Evolutionary conservation across 2,888 invertebrate genomes (phyloP).

Genomic region (Cerastis leucographa): DNA sequence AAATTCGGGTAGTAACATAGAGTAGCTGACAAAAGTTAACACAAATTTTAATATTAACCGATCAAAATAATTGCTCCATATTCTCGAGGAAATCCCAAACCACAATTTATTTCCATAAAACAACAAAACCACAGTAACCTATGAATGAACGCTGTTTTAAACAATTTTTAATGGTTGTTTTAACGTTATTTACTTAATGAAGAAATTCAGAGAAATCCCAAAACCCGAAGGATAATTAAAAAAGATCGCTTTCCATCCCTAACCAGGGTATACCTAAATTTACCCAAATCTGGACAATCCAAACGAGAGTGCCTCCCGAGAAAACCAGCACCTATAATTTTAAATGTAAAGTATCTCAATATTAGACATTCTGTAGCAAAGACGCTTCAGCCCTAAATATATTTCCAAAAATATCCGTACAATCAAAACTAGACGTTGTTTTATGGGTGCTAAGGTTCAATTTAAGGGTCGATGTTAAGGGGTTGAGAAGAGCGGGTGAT

Average conservation of each 20-base stretch:
- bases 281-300: constrained; percentile 57
- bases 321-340: constrained; percentile 76
- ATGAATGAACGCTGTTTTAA: too few relatives aligned
- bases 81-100: neutral
- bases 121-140: neutral
- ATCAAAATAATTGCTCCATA: neutral
- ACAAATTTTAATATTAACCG: neutral
- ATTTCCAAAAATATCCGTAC: constrained; percentile 52
- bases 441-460: constrained; percentile 56
- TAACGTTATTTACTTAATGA: neutral
- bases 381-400: constrained; percentile 69
- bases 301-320: constrained; percentile 43
- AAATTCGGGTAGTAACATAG: neutral
- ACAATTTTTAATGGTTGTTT: neutral
- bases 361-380: constrained; percentile 72
- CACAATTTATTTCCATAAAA: neutral
- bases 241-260: constrained; percentile 27
- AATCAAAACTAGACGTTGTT: constrained; percentile 60
- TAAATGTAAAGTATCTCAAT: constrained; percentile 78
- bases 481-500: constrained; percentile 75
- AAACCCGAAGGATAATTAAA: constrained; percentile 38
- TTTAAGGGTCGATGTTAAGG: constrained; percentile 58
- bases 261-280: constrained; percentile 36
- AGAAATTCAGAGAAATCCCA: neutral
- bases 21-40: neutral